These are phyloP conservation scores for Glyphotaelius pellucidus DNA, from an alignment of 2,888 invertebrate genomes.

Conservation along the genomic window DNA sequence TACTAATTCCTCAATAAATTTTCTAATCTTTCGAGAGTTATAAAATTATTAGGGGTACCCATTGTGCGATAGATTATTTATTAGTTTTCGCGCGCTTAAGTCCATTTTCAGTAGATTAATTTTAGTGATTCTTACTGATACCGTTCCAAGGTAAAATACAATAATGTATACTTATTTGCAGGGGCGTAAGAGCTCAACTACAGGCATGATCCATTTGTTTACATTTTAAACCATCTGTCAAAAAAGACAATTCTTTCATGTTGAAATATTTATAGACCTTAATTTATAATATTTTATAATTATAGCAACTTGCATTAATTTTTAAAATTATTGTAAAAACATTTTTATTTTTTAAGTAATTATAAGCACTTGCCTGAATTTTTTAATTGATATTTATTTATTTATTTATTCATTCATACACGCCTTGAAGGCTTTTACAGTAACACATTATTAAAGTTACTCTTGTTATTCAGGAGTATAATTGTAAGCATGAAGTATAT, in stretches of 20 bases:
- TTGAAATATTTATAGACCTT: too few relatives aligned
- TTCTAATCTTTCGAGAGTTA: background rate
- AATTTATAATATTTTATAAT: too few relatives aligned
- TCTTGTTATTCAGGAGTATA: too few relatives aligned
- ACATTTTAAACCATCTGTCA: background rate
- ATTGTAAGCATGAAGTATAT: too few relatives aligned
- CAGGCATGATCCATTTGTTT: background rate
- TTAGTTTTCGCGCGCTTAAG: background rate
- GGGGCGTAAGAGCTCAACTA: background rate
- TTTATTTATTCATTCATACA: too few relatives aligned
- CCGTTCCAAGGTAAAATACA: background rate
- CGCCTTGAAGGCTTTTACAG: too few relatives aligned
- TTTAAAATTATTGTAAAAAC: too few relatives aligned
- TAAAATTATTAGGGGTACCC: background rate
- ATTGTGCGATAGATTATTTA: background rate
- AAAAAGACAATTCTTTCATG: too few relatives aligned
- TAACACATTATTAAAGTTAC: too few relatives aligned
- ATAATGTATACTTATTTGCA: background rate
- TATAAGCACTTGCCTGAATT: too few relatives aligned
- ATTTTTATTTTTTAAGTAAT: background rate
- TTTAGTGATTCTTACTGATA: background rate
- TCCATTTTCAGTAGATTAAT: background rate
- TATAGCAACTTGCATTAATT: too few relatives aligned
- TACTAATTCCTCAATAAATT: background rate
- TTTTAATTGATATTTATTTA: too few relatives aligned